Base-by-base conservation (phyloP, 2,888 invertebrate genomes). In the Ormyrus pomaceus region DNA sequence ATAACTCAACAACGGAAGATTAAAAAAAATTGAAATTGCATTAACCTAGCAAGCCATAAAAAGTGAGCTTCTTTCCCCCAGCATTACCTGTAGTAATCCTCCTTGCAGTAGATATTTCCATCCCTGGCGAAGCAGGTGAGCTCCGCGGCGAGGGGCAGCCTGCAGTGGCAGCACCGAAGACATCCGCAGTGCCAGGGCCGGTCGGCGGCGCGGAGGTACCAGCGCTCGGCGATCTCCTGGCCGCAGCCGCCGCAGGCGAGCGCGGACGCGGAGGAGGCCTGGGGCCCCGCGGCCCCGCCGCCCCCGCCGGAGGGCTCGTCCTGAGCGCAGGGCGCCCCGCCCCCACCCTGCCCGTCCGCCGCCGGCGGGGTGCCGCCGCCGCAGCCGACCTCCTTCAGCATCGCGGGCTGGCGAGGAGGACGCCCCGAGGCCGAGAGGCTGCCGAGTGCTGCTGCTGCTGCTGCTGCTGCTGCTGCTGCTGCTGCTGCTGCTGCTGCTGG, bases 21-120 rank as follows among this genome's bases (percentile, higher is more conserved):
- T 34, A 34, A 34, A 34, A 34, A 34, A 34, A 34, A 34, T 34
- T 34, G 2, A 34, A 34, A 2, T 34, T 2, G 34, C 34, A 34
- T 34, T 34, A 34, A 34, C 34, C 1, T 3, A 34, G 34, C 34
- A 34, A 34, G 34, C 34, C 34, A 34, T 34, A 34, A 34, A 34
- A 34, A 34, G 3, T 34, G 3, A 34, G 34, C 34, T 34, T 34
- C 0, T 34, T 34, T 34, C 34, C 34, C 34, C 4, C 34, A 4
- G 34, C 34, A 34, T 92, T 91, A 97, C 98, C 97, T 95, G 92
- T 96, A 97, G 90, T 98, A 98, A 91, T 98, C 98, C 87, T 97
- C 97, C 90, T 97, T 97, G 93, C 98, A 98, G 91, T 96, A 98
- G 86, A 98, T 97, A 89, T 95, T 95, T 74, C 97, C 96, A 87